A percentile compares a stretch with the other conserved stretches of the same genome.
phyloP scores from a whole-genome alignment of 1,140 invertebrate genomes.

The Drosophila erecta region DNA sequence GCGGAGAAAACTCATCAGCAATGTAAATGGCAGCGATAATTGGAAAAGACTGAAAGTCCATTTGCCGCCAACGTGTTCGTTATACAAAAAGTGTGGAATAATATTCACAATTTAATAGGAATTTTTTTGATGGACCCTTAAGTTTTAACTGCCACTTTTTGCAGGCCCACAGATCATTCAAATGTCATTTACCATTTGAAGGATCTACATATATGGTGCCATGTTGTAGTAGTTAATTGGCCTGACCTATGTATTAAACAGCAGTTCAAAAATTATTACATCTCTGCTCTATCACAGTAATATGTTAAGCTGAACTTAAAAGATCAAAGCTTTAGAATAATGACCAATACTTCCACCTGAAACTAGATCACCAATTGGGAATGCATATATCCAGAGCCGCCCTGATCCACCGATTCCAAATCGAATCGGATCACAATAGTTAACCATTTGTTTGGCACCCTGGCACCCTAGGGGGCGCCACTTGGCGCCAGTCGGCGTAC shows the following conservation, averaged over 20 bases:
- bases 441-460: slow-evolving; percentile 73
- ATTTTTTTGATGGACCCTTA: background rate
- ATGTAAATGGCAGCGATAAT: slow-evolving; percentile 8
- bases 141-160: background rate
- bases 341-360: background rate
- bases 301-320: too few species aligned
- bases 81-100: background rate
- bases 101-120: slow-evolving; percentile 3
- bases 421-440: slow-evolving; percentile 50
- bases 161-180: background rate
- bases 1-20: slow-evolving; percentile 4
- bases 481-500: slow-evolving; percentile 54
- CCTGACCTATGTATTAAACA: too few species aligned
- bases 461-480: slow-evolving; percentile 54
- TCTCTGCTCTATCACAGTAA: too few species aligned
- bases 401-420: slow-evolving; percentile 17
- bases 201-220: too few species aligned
- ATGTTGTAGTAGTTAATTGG: too few species aligned
- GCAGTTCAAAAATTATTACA: too few species aligned
- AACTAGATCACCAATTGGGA: background rate
- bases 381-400: background rate
- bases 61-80: background rate
- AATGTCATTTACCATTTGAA: too few species aligned
- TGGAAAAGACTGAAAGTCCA: background rate
- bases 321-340: too few species aligned